Evolutionary conservation across 2,797 vertebrate genomes (phyloP), one percentile per base, ranked within the genome.

Genomic region (Erethizon dorsatum): DNA sequence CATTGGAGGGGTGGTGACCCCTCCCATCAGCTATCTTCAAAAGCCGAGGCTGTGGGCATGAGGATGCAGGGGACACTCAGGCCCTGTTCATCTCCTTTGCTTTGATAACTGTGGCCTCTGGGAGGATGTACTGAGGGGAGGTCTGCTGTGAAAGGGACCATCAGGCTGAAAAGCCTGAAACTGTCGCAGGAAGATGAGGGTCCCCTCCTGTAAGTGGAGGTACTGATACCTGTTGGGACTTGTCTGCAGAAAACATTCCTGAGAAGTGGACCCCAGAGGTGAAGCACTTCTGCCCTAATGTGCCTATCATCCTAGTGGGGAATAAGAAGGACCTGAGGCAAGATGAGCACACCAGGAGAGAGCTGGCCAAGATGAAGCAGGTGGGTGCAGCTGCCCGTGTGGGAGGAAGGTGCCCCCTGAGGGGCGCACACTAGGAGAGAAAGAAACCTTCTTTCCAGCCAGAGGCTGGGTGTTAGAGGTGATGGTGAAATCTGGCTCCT

Each of bases 231-330:
- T 83, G 50, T 26, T 57, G 90, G 85, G 75, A 86, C 52, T 1
- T 65, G 47, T 91, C 75, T 84, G 96, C 98, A 99, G 99, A 99
- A 98, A 99, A 99, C 97, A 99, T 99, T 97, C 99, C 99, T 0
- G 99, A 99, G 98, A 99, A 99, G 98, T 99, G 99, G 99, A 99
- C 99, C 0, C 99, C 99, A 0, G 99, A 99, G 98, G 99, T 99
- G 98, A 99, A 99, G 98, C 99, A 99, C 98, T 99, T 99, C 98
- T 99, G 99, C 98, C 99, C 99, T 97, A 99, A 99, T 0, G 99
- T 99, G 92, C 99, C 99, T 94, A 99, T 99, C 98, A 99, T 99
- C 98, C 99, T 99, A 41, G 99, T 99, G 98, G 99, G 99, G 41
- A 99, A 99, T 98, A 99, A 99, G 98, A 99, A 99, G 98, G 99